A percentile compares a stretch with the other conserved stretches of the same genome.
Conservation (phyloP, 2,113 vertebrate genomes). For the Coreoperca whiteheadi region DNA sequence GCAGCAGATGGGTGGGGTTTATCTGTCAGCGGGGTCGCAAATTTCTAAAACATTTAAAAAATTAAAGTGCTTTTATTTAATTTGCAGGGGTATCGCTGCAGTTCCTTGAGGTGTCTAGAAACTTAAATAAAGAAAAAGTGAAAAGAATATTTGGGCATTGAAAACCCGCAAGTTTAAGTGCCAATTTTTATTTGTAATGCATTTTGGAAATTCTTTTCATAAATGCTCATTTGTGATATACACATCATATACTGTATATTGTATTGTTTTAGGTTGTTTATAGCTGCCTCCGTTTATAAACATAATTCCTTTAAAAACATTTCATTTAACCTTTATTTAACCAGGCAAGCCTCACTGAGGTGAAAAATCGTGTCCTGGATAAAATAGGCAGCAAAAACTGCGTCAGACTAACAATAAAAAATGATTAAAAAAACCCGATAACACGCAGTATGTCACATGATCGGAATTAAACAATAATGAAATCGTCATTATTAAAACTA, state of each 20-base stretch:
- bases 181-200: not conserved
- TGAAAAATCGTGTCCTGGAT: not conserved
- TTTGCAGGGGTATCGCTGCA: not conserved
- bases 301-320: not conserved
- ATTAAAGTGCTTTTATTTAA: not conserved
- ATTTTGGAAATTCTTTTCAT: not conserved
- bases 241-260: too few relatives aligned
- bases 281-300: not conserved
- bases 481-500: not conserved
- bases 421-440: too few relatives aligned
- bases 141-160: not conserved
- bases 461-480: not conserved
- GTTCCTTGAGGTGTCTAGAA: not conserved
- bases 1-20: not conserved
- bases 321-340: not conserved
- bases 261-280: not conserved
- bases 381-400: not conserved
- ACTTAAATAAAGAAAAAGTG: not conserved
- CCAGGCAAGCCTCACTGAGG: not conserved
- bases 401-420: not conserved
- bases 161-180: not conserved
- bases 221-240: not conserved
- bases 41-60: conserved; percentile 18
- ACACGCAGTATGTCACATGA: not conserved
- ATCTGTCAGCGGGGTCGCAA: not conserved